Percentiles rank a stretch among this genome's conserved stretches.
phyloP scores from a whole-genome alignment of 2,888 invertebrate species.

The Cosmia trapezina region DNA sequence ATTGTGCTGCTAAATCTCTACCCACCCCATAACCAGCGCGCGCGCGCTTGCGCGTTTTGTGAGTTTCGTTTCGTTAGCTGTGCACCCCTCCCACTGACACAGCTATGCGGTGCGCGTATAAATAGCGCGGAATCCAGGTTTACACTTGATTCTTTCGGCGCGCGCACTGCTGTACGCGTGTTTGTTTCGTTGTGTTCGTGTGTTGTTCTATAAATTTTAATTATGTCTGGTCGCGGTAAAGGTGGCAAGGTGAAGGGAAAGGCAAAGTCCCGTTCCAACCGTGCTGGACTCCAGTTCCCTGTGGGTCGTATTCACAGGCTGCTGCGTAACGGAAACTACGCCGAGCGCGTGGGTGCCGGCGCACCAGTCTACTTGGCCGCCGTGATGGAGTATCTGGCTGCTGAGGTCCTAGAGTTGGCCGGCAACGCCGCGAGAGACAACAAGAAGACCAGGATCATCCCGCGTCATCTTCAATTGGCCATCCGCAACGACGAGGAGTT shows the following conservation, averaged over 20 bases:
- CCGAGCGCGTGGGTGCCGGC: slow-evolving; percentile 72
- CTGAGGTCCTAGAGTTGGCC: slow-evolving; percentile 21
- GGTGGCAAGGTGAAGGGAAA: slow-evolving; percentile 75
- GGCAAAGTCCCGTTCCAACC: slow-evolving; percentile 82
- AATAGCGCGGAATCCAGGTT: too few relatives aligned
- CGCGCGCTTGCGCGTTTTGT: slow-evolving; percentile 1
- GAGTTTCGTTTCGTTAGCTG: neutral
- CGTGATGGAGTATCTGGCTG: slow-evolving; percentile 83
- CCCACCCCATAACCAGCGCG: neutral
- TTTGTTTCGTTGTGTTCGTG: slow-evolving; percentile 20
- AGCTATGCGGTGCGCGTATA: neutral
- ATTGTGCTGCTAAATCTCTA: too few relatives aligned
- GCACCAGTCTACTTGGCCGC: slow-evolving; percentile 88
- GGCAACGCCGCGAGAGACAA: slow-evolving; percentile 20
- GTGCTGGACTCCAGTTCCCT: slow-evolving; percentile 90
- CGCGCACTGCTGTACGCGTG: slow-evolving; percentile 1
- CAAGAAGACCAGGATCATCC: slow-evolving; percentile 81
- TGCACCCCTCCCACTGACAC: slow-evolving; percentile 13
- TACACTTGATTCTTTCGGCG: neutral
- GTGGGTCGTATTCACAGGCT: slow-evolving; percentile 85
- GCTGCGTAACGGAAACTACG: slow-evolving; percentile 91
- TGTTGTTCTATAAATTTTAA: neutral
- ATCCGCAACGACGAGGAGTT: slow-evolving; percentile 95
- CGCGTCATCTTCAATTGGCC: slow-evolving; percentile 93
- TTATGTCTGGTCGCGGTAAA: slow-evolving; percentile 2